Evolutionary conservation across 2,113 vertebrate species (phyloP).

Genomic region (Coptodon bakossiorum): DNA sequence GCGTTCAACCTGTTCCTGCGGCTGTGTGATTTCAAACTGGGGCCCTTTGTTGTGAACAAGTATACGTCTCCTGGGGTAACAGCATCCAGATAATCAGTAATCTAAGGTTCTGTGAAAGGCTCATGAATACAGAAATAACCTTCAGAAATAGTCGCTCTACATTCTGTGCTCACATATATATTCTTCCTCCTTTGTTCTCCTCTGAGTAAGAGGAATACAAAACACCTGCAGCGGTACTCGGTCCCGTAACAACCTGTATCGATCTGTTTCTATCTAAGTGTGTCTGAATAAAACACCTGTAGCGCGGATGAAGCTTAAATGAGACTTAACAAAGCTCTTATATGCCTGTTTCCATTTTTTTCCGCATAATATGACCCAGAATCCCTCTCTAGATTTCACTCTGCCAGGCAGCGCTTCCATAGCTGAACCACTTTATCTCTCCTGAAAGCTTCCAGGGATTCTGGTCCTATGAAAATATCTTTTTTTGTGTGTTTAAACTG

Average conservation of each 20-base stretch:
- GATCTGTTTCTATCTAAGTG: conserved; percentile 26
- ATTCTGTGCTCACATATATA: conserved; percentile 6
- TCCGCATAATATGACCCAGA: conserved; percentile 5
- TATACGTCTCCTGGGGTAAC: conserved; percentile 81
- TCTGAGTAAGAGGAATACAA: conserved; percentile 16
- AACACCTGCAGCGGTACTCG: conserved; percentile 6
- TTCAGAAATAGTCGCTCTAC: conserved; percentile 13
- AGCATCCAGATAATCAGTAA: conserved; percentile 46
- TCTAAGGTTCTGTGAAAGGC: conserved; percentile 22
- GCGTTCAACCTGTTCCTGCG: conserved; percentile 82
- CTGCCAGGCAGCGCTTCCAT: background rate
- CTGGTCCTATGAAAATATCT: background rate
- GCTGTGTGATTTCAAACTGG: conserved; percentile 78
- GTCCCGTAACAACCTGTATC: conserved; percentile 21
- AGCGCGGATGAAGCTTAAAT: conserved; percentile 4
- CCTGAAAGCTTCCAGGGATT: background rate
- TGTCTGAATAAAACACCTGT: conserved; percentile 37
- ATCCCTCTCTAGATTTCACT: background rate
- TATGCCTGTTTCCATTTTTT: conserved; percentile 5
- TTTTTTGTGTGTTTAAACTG: background rate
- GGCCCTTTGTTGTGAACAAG: conserved; percentile 80
- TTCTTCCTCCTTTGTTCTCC: background rate
- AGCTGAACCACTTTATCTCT: background rate
- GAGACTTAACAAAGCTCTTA: conserved; percentile 8
- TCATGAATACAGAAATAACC: conserved; percentile 27